These are phyloP conservation scores for Argyresthia albistria DNA, from an alignment of 2,888 invertebrate genomes.

Conservation along the genomic window DNA sequence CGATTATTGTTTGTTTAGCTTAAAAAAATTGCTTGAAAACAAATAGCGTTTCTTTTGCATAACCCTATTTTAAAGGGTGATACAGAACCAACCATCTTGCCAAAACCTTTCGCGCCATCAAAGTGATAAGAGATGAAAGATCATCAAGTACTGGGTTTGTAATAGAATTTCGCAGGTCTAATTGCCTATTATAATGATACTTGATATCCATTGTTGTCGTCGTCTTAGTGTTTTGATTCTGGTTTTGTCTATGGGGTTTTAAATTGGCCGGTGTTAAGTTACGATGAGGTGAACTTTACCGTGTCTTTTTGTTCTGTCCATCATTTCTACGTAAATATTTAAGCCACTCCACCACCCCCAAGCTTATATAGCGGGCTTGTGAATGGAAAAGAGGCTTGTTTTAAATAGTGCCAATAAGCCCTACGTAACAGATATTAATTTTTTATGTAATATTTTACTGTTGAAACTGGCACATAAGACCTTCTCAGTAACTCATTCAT, in stretches of 20 bases:
- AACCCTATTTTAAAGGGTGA: constrained; percentile 1
- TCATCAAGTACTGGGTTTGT: constrained; percentile 19
- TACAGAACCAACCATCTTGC: constrained; percentile 18
- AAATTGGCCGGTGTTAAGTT: neutral
- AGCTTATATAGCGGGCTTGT: no score
- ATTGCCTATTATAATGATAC: constrained; percentile 69
- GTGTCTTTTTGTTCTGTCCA: no score
- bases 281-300: neutral
- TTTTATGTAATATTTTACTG: no score
- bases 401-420: no score
- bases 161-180: constrained; percentile 49
- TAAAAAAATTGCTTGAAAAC: constrained; percentile 59
- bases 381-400: no score
- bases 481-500: no score
- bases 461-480: no score
- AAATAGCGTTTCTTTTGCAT: constrained; percentile 30
- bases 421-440: no score
- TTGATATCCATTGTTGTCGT: constrained; percentile 35
- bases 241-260: constrained; percentile 2
- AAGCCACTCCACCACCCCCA: no score
- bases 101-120: constrained; percentile 12
- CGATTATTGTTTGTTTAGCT: constrained; percentile 66
- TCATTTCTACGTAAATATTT: no score
- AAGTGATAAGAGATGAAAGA: constrained; percentile 12
- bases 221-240: neutral